Evolutionary conservation across 1,140 invertebrate genomes (phyloP).

Genomic region (Melanaphis sacchari): DNA sequence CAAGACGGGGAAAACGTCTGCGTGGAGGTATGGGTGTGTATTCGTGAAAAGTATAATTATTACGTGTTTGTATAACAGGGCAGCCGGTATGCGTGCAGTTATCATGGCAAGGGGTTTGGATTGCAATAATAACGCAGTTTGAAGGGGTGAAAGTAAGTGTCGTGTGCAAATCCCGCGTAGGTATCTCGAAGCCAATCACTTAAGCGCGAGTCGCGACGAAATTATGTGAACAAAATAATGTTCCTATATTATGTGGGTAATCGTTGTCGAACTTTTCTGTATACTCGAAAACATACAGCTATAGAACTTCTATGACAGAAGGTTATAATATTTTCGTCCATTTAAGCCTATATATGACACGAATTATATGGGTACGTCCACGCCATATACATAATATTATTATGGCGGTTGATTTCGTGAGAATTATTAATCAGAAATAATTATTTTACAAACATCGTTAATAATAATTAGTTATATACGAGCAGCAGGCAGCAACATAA

Average conservation of each 20-base stretch:
- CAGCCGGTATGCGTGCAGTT: not conserved
- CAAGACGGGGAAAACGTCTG: not conserved
- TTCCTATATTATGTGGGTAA: not conserved
- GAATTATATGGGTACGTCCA: not conserved
- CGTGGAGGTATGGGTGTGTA: too few species aligned
- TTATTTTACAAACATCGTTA: not conserved
- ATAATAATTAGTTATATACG: not conserved
- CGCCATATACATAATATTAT: not conserved
- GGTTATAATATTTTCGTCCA: not conserved
- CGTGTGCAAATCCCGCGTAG: not conserved
- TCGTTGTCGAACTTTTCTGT: not conserved
- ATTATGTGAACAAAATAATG: not conserved
- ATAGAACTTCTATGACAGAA: too few species aligned
- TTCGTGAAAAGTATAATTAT: not conserved
- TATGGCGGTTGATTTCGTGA: not conserved
- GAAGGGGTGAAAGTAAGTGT: not conserved
- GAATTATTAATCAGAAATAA: not conserved
- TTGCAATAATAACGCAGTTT: not conserved
- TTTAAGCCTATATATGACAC: not conserved
- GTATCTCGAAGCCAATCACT: not conserved
- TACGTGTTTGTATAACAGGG: not conserved
- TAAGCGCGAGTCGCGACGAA: not conserved
- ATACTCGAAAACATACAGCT: not conserved
- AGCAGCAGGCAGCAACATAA: not conserved
- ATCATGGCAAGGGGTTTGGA: not conserved